Evolutionary conservation across 2,888 invertebrate genomes (phyloP), one percentile per base, ranked within the genome.

Genomic region (Tenthredo notha): DNA sequence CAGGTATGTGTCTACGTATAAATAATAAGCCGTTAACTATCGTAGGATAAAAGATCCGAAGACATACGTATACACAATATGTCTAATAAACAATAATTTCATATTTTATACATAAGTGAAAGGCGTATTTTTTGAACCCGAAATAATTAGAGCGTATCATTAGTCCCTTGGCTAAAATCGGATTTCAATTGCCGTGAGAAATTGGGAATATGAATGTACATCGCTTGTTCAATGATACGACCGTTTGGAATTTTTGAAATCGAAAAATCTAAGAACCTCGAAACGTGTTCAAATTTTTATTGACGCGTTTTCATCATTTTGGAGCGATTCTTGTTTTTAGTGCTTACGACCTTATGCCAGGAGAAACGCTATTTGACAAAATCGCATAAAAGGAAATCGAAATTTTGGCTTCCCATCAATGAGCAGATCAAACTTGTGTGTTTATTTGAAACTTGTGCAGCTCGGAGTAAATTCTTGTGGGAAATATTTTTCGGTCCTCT

Each of bases 401-500:
- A 12, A 43, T 43, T 43, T 43, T 43, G 1, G 43, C 43, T 43
- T 43, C 12, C 43, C 43, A 43, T 43, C 12, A 43, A 43, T 43
- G 2, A 54, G 54, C 37, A 18, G 37, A 72, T 72, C n/a, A 72
- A 72, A 67, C 10, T 15, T 15, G 33, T 18, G 37, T n/a, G 70
- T 37, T 70, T 70, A 5, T 70, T 37, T 7, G 10, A 70, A n/a
- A 70, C 70, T 18, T 37, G 72, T 7, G n/a, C 10, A 43, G 21
- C 10, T 6, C 4, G 67, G 10, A 43, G n/a, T 21, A 43, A 40
- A 74, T 77, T 77, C 29, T 77, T 50, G 1, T 77, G 10, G 29
- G 54, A 77, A 77, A 77, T 77, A 77, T 77, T 77, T 29, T 29
- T 54, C 3, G 77, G 33, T 54, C 54, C 77, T 77, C 77, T 12